Conservation (phyloP, 2,888 invertebrate species). For the Alloscopus bannaensis region DNA sequence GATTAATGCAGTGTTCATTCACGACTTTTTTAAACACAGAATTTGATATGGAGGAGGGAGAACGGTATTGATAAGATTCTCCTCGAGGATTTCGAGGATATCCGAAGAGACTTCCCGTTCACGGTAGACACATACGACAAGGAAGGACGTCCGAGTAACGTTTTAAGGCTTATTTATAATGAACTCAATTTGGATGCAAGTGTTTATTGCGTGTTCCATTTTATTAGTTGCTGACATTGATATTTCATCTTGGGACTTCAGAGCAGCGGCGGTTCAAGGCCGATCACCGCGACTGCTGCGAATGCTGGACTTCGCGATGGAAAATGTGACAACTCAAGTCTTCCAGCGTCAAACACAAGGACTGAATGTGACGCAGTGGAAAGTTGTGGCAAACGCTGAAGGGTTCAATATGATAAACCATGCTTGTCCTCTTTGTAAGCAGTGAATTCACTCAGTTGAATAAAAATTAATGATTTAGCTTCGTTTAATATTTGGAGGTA, state of each 20-base stretch:
- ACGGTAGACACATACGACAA: conserved; percentile 35
- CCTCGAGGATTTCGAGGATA: conserved; percentile 33
- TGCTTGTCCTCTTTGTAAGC: conserved; percentile 39
- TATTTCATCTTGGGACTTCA: conserved; percentile 22
- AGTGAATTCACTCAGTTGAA: too few relatives aligned
- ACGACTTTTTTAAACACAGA: conserved; percentile 26
- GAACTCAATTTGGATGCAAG: too few relatives aligned
- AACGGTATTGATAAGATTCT: conserved; percentile 37
- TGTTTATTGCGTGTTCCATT: too few relatives aligned
- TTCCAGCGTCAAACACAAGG: conserved; percentile 11
- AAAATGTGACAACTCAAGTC: conserved; percentile 36
- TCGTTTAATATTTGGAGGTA: too few relatives aligned
- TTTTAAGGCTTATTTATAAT: too few relatives aligned
- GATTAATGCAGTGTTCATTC: not conserved
- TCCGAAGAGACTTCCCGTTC: conserved; percentile 39
- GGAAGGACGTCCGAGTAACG: conserved; percentile 42
- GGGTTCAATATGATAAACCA: conserved; percentile 36
- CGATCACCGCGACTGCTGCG: conserved; percentile 17
- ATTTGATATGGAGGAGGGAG: conserved; percentile 34
- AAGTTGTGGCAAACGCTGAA: conserved; percentile 24
- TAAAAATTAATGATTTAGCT: too few relatives aligned
- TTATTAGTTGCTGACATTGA: conserved; percentile 27
- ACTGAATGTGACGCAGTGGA: conserved; percentile 42
- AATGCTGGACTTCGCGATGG: conserved; percentile 24
- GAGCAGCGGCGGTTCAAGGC: conserved; percentile 8